These are phyloP conservation scores for Montipora cactus DNA, from an alignment of 64 coral and sea anemone genomes.

Conservation along the genomic window DNA sequence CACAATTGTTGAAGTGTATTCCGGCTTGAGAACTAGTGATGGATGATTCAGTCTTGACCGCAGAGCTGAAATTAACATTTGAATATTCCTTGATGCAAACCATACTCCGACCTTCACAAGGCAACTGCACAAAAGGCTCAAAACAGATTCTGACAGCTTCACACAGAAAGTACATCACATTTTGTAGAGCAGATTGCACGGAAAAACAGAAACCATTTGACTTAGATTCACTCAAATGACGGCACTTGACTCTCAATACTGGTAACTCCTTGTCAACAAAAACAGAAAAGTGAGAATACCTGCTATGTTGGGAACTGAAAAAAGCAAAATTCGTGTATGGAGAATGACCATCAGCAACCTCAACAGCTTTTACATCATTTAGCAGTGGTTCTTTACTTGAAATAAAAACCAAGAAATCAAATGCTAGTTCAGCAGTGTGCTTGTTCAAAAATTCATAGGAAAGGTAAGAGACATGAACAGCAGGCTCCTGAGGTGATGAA, in stretches of 20 bases:
- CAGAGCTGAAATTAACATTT: background rate
- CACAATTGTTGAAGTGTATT: background rate
- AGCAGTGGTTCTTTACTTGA: background rate
- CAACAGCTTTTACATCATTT: background rate
- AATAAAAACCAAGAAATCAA: background rate
- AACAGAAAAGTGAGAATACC: background rate
- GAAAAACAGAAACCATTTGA: background rate
- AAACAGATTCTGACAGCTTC: background rate
- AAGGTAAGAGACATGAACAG: constrained; percentile 6
- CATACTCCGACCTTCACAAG: background rate
- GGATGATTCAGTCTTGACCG: background rate
- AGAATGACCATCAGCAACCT: background rate
- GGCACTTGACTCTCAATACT: background rate
- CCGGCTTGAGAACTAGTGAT: background rate
- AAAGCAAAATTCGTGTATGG: background rate
- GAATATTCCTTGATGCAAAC: background rate
- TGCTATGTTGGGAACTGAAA: background rate
- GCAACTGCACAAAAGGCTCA: background rate
- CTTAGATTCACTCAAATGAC: background rate
- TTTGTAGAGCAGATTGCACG: background rate
- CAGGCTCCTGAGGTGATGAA: background rate
- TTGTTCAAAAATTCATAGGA: background rate
- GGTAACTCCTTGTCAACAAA: background rate
- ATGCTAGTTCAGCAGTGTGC: background rate
- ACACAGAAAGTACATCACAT: background rate